These are phyloP conservation scores for Macaca nemestrina DNA, from an alignment of 2,113 vertebrate species.

Conservation along the genomic window DNA sequence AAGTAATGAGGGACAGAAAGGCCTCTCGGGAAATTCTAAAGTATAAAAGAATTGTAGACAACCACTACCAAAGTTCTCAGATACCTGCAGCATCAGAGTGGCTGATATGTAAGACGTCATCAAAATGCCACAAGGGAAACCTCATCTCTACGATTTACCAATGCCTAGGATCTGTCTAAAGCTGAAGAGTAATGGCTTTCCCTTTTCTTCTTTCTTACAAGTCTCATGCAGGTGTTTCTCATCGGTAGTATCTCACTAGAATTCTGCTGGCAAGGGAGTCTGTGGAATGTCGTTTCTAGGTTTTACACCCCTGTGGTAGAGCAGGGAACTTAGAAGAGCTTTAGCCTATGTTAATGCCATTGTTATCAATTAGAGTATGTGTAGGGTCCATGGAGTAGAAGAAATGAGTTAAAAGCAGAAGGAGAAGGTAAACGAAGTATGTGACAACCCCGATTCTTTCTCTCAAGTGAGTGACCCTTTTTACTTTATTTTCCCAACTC, in stretches of 20 bases:
- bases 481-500: not conserved
- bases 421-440: not conserved
- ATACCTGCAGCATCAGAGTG: not conserved
- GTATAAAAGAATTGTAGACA: not conserved
- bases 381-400: not conserved
- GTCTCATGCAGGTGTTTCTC: not conserved
- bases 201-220: not conserved
- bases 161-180: not conserved
- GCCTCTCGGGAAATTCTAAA: not conserved
- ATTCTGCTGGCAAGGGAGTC: not conserved
- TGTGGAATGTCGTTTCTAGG: not conserved
- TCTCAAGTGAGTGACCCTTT: not conserved
- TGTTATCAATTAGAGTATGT: not conserved
- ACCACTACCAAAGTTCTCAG: not conserved
- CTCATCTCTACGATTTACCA: not conserved
- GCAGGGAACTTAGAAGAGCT: not conserved
- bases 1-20: not conserved
- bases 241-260: not conserved
- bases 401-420: not conserved
- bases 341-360: not conserved
- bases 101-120: not conserved
- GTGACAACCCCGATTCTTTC: not conserved
- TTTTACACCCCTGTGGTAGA: not conserved
- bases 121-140: not conserved
- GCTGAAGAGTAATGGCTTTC: not conserved